Base-by-base conservation (phyloP, 2,113 vertebrate genomes). In the Nansenia antarctica region DNA sequence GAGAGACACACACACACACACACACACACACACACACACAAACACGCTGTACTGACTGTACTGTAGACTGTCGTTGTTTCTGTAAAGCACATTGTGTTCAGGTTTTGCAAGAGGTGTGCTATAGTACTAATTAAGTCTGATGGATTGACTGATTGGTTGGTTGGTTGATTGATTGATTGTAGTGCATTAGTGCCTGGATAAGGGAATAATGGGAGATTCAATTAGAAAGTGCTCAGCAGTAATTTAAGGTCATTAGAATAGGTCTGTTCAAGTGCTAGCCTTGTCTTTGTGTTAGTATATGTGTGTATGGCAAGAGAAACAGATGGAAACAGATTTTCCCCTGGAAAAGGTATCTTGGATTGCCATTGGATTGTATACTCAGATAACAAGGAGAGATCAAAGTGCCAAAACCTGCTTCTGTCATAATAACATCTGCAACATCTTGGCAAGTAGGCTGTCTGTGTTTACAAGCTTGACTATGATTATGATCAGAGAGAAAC, bases 1-100 rank as follows among this genome's bases (percentile, higher is more conserved):
- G 29, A 82, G 0, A 70, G 9, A 58, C 3, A 47, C 8, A 65
- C 1, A 20, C 9, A 64, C 20, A 47, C 15, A 68, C 9, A 67
- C 3, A 26, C n/a, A n/a, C n/a, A n/a, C n/a, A n/a, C n/a, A n/a
- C n/a, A n/a, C n/a, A n/a, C n/a, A n/a, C n/a, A n/a, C n/a, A n/a
- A n/a, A n/a, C n/a, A n/a, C n/a, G n/a, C n/a, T n/a, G n/a, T n/a
- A n/a, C n/a, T n/a, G n/a, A n/a, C n/a, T n/a, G n/a, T n/a, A n/a
- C n/a, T n/a, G n/a, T n/a, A n/a, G n/a, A n/a, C n/a, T n/a, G n/a
- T n/a, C n/a, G n/a, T n/a, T n/a, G n/a, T n/a, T n/a, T n/a, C n/a
- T n/a, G n/a, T n/a, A n/a, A n/a, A n/a, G n/a, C n/a, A n/a, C n/a
- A n/a, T n/a, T n/a, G n/a, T n/a, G n/a, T n/a, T n/a, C n/a, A n/a